A percentile compares a stretch with the other conserved stretches of the same genome.
phyloP scores from a whole-genome alignment of 2,113 vertebrate species.

The Coptodon bakossiorum region DNA sequence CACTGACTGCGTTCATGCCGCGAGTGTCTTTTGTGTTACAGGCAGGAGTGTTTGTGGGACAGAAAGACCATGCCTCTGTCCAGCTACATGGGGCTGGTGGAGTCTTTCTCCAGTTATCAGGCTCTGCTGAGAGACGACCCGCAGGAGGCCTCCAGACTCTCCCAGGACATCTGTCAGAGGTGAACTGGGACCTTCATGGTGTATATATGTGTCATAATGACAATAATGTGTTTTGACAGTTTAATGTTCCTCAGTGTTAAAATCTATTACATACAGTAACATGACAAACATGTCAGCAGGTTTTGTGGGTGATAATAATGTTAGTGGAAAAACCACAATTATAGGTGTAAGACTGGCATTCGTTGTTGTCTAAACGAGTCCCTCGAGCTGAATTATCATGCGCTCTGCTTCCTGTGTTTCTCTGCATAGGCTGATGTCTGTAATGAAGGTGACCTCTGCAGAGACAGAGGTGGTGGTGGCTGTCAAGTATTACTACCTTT shows the following conservation, averaged over 20 bases:
- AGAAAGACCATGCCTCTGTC: slow-evolving; percentile 48
- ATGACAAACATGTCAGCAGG: not conserved
- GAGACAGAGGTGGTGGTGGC: slow-evolving; percentile 55
- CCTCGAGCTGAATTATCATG: not conserved
- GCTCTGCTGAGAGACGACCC: slow-evolving; percentile 57
- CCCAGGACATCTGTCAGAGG: slow-evolving; percentile 70
- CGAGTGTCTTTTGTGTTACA: not conserved
- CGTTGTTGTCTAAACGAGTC: not conserved
- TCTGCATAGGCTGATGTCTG: slow-evolving; percentile 53
- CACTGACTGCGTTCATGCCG: not conserved
- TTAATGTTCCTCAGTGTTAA: not conserved
- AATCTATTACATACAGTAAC: not conserved
- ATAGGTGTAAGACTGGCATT: not conserved
- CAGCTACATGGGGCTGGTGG: slow-evolving; percentile 69
- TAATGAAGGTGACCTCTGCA: slow-evolving; percentile 56
- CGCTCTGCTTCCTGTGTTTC: not conserved
- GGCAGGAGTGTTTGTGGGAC: slow-evolving; percentile 45
- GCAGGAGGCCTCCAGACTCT: slow-evolving; percentile 62
- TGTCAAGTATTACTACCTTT: slow-evolving; percentile 59
- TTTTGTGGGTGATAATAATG: not conserved
- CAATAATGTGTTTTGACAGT: not conserved
- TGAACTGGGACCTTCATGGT: slow-evolving; percentile 6
- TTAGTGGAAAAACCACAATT: not conserved
- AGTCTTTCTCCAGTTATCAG: slow-evolving; percentile 77
- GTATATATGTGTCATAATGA: not conserved